Evolutionary conservation across 2,888 invertebrate species (phyloP).

Genomic region (Cheilosia pagana): DNA sequence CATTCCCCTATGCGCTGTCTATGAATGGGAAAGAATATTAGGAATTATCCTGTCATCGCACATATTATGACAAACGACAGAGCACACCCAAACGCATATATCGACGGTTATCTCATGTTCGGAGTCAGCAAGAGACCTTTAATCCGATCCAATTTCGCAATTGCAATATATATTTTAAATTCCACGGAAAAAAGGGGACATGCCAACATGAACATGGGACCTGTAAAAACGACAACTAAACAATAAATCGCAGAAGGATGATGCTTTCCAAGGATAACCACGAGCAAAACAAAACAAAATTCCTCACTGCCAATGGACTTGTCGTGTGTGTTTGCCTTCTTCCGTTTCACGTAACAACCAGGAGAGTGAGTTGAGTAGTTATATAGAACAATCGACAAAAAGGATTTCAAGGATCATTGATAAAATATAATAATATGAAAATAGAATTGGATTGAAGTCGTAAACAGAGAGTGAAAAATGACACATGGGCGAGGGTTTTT

Average conservation of each 20-base stretch:
- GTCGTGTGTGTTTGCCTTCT: constrained; percentile 31
- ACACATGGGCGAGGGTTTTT: constrained; percentile 60
- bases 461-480: constrained; percentile 63
- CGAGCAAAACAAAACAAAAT: constrained; percentile 15
- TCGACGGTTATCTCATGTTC: constrained; percentile 42
- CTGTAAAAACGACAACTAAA: constrained; percentile 58
- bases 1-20: constrained; percentile 20
- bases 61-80: constrained; percentile 59
- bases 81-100: constrained; percentile 28
- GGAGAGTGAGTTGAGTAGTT: constrained; percentile 24
- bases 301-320: constrained; percentile 11
- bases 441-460: constrained; percentile 54
- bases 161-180: constrained; percentile 41
- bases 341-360: constrained; percentile 40
- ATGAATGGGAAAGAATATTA: constrained; percentile 30
- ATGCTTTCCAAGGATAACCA: constrained; percentile 60
- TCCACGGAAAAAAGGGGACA: constrained; percentile 27
- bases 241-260: constrained; percentile 67
- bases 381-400: constrained; percentile 61
- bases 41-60: constrained; percentile 67
- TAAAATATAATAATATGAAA: constrained; percentile 72
- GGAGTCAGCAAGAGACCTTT: constrained; percentile 43
- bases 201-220: constrained; percentile 43
- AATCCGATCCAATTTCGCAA: constrained; percentile 71
- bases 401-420: constrained; percentile 74